A percentile compares a stretch with the other conserved stretches of the same genome.
Evolutionary conservation across 2,888 invertebrate species (phyloP).

Genomic region (Drosophila kambysellisi): DNA sequence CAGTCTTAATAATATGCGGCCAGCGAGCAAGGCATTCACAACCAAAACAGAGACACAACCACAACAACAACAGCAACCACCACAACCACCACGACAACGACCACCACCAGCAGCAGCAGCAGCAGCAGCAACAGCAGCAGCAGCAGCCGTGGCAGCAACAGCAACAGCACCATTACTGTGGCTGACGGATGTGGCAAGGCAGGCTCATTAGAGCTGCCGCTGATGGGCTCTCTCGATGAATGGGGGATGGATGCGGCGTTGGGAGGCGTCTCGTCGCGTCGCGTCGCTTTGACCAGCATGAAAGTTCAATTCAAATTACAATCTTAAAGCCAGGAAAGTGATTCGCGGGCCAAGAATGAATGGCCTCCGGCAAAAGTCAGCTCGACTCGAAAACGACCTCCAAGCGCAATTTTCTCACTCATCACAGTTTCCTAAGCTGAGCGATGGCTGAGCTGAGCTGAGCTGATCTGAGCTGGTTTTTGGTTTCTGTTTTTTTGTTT

Average conservation of each 20-base stretch:
- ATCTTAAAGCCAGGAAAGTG: constrained; percentile 73
- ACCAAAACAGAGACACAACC: background rate
- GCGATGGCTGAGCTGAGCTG: background rate
- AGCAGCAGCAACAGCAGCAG: too few species aligned
- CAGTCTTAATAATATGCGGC: constrained; percentile 38
- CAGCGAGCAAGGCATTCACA: background rate
- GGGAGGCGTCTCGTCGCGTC: constrained; percentile 4
- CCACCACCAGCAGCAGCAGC: background rate
- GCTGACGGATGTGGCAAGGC: constrained; percentile 50
- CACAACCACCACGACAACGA: background rate
- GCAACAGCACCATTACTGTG: constrained; percentile 3
- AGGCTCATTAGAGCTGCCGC: constrained; percentile 44
- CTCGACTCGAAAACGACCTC: constrained; percentile 1
- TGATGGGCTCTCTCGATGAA: constrained; percentile 45
- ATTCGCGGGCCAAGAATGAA: constrained; percentile 52
- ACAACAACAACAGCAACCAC: background rate
- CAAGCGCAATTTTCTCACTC: constrained; percentile 27
- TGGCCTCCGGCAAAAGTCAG: constrained; percentile 26
- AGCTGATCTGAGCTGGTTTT: constrained; percentile 1
- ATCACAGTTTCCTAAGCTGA: constrained; percentile 14
- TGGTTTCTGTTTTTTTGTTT: too few species aligned
- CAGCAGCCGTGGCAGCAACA: background rate
- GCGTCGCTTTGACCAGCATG: constrained; percentile 68
- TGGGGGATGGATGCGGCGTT: constrained; percentile 39
- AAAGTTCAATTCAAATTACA: constrained; percentile 79